Conservation (phyloP, 2,888 invertebrate species). For the Caenorhabditis sp. region DNA sequence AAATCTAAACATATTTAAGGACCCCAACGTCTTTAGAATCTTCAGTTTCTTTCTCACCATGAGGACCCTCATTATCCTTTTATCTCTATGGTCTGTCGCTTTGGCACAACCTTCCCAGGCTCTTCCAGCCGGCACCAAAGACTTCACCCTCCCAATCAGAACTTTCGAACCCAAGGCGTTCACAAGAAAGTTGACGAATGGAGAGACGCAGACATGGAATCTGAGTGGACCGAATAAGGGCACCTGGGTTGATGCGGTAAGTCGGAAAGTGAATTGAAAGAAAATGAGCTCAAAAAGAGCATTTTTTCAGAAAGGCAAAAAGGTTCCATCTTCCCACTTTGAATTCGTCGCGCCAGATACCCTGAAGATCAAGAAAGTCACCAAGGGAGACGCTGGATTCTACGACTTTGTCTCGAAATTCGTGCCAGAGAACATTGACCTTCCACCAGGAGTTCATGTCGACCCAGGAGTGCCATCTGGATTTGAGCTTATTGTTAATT, state of each 20-base stretch:
- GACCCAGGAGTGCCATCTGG: slow-evolving; percentile 19
- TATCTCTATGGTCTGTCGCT: not conserved
- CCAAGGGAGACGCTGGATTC: slow-evolving; percentile 10
- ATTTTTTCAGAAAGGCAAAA: slow-evolving; percentile 39
- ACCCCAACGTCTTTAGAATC: not conserved
- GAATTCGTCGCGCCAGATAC: not conserved
- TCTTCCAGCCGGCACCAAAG: not conserved
- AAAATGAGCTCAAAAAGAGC: no score
- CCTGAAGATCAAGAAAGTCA: slow-evolving; percentile 12
- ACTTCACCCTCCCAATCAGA: not conserved
- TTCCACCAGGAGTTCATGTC: slow-evolving; percentile 17
- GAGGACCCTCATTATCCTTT: not conserved
- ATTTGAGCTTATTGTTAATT: slow-evolving; percentile 5
- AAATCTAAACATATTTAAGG: no score
- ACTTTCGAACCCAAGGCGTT: not conserved
- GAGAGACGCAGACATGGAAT: slow-evolving; percentile 28
- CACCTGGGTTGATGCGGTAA: slow-evolving; percentile 16
- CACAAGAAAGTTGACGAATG: slow-evolving; percentile 15
- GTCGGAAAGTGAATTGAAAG: no score
- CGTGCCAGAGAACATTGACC: not conserved
- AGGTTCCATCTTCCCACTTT: slow-evolving; percentile 4
- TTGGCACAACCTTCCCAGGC: not conserved
- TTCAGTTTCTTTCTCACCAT: not conserved
- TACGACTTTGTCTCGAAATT: not conserved
- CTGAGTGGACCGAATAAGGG: slow-evolving; percentile 32